A percentile compares a stretch with the other conserved stretches of the same genome.
phyloP scores from a whole-genome alignment of 1,140 invertebrate genomes.

The Zaprionus taronus region DNA sequence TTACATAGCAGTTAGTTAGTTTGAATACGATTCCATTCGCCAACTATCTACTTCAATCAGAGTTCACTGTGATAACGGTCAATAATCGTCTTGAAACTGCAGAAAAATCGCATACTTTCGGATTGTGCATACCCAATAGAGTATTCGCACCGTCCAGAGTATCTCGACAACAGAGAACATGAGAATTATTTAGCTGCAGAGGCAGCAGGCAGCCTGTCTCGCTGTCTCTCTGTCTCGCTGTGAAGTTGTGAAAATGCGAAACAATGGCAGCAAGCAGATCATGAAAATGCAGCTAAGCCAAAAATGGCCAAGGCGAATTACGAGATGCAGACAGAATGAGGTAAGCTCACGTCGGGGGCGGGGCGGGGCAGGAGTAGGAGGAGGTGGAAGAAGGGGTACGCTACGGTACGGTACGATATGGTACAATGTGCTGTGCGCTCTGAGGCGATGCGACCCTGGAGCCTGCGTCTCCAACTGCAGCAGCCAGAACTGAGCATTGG shows the following conservation, averaged over 20 bases:
- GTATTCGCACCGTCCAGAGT: neutral
- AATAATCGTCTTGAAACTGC: too few species aligned
- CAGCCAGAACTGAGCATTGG: constrained; percentile 20
- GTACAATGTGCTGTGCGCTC: constrained; percentile 14
- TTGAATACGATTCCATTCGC: too few species aligned
- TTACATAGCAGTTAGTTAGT: too few species aligned
- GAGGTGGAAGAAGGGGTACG: too few species aligned
- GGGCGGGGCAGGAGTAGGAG: neutral
- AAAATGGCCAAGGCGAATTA: constrained; percentile 79
- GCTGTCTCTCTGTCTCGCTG: constrained; percentile 48
- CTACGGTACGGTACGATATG: constrained; percentile 23
- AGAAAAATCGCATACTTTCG: neutral
- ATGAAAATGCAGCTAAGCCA: constrained; percentile 63
- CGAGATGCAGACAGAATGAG: constrained; percentile 21
- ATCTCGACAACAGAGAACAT: constrained; percentile 26
- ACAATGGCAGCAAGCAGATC: constrained; percentile 70
- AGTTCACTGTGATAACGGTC: too few species aligned
- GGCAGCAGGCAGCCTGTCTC: constrained; percentile 37
- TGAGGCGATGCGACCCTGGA: constrained; percentile 34
- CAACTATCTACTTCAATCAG: too few species aligned
- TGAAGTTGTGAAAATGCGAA: constrained; percentile 74
- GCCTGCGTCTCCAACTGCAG: constrained; percentile 35
- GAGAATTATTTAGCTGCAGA: constrained; percentile 47
- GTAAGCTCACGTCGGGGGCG: neutral
- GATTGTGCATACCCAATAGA: neutral